phyloP scores from a whole-genome alignment of 1,140 invertebrate species.

The honey bee (Apis mellifera) region Amel_HAv3.1 CM009938.2:5027501-5028000 shows the following conservation, averaged over 20 bases:
- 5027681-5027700: constrained; percentile 93
- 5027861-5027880: no score
- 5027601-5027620: background rate
- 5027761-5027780: background rate
- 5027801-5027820: background rate
- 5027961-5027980: constrained; percentile 90
- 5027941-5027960: constrained; percentile 95
- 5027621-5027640: background rate
- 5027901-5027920: constrained; percentile 41
- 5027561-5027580: background rate
- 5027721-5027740: constrained; percentile 84
- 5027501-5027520: background rate
- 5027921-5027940: constrained; percentile 96
- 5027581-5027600: background rate
- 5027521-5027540: background rate
- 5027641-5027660: constrained; percentile 94
- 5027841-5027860: no score
- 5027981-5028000: constrained; percentile 95
- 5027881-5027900: no score
- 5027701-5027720: constrained; percentile 91
- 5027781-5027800: background rate
- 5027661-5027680: constrained; percentile 93
- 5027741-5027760: background rate
- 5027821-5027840: no score
- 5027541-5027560: background rate